These are phyloP conservation scores for Periplaneta americana DNA, from an alignment of 1,140 invertebrate species.

Conservation along the genomic window DNA sequence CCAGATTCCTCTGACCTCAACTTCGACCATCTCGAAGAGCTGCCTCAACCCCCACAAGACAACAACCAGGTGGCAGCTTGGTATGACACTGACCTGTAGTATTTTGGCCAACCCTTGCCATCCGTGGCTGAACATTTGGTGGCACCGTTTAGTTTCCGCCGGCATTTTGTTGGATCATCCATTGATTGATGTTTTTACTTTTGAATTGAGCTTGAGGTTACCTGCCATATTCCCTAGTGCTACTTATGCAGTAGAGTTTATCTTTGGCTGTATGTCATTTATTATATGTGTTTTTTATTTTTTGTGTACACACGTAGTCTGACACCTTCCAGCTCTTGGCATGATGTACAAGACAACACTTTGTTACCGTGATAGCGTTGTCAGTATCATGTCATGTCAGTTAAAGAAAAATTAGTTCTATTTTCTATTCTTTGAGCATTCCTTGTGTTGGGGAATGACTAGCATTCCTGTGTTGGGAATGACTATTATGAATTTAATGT, in stretches of 20 bases:
- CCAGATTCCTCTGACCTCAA: slow-evolving; percentile 68
- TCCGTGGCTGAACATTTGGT: background rate
- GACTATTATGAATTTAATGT: background rate
- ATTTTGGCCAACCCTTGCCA: background rate
- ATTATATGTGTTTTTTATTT: background rate
- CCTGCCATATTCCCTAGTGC: background rate
- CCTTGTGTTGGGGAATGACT: background rate
- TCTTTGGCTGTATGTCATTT: background rate
- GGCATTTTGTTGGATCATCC: background rate
- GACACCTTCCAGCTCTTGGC: background rate
- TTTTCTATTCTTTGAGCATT: background rate
- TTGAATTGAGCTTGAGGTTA: background rate
- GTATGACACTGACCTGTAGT: slow-evolving; percentile 93
- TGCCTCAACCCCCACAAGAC: slow-evolving; percentile 77
- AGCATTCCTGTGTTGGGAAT: background rate
- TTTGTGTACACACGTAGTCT: background rate
- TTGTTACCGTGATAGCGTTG: no score
- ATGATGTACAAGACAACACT: background rate
- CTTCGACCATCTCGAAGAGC: slow-evolving; percentile 76
- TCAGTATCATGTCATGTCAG: background rate
- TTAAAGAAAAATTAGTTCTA: background rate
- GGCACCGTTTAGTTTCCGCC: background rate
- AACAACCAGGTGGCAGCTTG: slow-evolving; percentile 87
- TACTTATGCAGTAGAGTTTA: background rate
- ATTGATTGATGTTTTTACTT: background rate